Evolutionary conservation across 2,888 invertebrate genomes (phyloP), one percentile per base, ranked within the genome.

Genomic region (Chaetogeoica ovagalla): DNA sequence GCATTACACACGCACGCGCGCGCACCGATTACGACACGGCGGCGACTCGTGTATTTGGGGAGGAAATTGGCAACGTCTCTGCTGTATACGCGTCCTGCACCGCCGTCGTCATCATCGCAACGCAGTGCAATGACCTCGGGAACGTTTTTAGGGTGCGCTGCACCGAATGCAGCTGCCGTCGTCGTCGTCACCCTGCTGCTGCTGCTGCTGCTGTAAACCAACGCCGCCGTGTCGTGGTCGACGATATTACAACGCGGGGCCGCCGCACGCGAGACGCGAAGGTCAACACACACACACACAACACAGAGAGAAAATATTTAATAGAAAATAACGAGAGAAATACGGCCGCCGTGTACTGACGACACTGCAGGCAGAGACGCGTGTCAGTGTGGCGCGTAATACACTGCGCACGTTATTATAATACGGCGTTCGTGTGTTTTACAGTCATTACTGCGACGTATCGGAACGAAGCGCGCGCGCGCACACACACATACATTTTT

Each of bases 61-160:
- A 71, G 79, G 79, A 71, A 79, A 79, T 79, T 65, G 79, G 79
- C 79, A 79, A 79, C 79, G 79, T 77, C 77, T 39, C 77, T 39
- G 37, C n/a, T n/a, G n/a, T n/a, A n/a, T 23, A 39, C 17, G 23
- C 30, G 30, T 1, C 30, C 2, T 59, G 48, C 68, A 37, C 63
- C 70, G 19, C 43, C 48, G 76, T 59, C 59, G 30, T 30, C 30
- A 4, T 30, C 30, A 4, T n/a, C n/a, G n/a, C n/a, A n/a, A n/a
- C 77, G 63, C 76, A 57, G 79, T 79, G 79, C 79, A 79, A 57
- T 71, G 79, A 79, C 79, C 79, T 79, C 79, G 52, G 52, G 63
- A 57, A 79, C 63, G 70, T 79, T 79, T 63, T 79, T 79, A 57
- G 79, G 79, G 79, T 79, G 77, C 69, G 66, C 43, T 39, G 60